A percentile compares a stretch with the other conserved stretches of the same genome.
Evolutionary conservation across 2,888 invertebrate species (phyloP).

Genomic region (Portevinia maculata): DNA sequence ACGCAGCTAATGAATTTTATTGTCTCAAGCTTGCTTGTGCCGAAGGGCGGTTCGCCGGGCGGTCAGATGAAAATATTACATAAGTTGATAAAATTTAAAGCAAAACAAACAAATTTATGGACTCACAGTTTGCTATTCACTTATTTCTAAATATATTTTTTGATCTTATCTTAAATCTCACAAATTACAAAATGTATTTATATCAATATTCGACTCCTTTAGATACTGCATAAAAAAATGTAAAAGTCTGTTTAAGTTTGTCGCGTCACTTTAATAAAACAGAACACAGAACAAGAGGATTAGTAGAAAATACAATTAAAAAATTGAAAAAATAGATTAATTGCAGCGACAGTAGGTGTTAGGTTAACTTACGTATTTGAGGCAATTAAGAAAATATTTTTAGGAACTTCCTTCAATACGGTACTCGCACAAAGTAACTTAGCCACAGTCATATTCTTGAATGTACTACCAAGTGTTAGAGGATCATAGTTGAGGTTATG

Average conservation of each 20-base stretch:
- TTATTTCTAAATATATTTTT: neutral
- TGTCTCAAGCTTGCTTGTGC: neutral
- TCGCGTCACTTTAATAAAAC: slow-evolving; percentile 44
- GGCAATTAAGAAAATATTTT: slow-evolving; percentile 85
- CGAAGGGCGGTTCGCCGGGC: neutral
- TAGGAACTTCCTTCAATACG: slow-evolving; percentile 86
- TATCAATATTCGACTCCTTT: slow-evolving; percentile 17
- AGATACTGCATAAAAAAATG: neutral
- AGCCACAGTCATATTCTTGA: slow-evolving; percentile 81
- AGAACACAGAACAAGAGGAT: slow-evolving; percentile 76
- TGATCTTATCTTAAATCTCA: slow-evolving; percentile 17
- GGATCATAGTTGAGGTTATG: slow-evolving; percentile 49
- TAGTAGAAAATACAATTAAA: no score
- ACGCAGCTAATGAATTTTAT: neutral
- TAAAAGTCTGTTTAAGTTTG: no score
- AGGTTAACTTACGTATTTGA: slow-evolving; percentile 84
- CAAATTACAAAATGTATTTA: slow-evolving; percentile 24
- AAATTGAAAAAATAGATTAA: no score
- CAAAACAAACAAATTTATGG: no score
- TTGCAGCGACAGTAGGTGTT: no score
- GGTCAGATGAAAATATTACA: neutral
- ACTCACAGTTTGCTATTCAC: neutral
- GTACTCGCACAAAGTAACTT: slow-evolving; percentile 90
- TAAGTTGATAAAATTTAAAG: no score
- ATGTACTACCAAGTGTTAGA: slow-evolving; percentile 46